Evolutionary conservation across 2,797 vertebrate species (phyloP).

Genomic region (Poecilia velifera): DNA sequence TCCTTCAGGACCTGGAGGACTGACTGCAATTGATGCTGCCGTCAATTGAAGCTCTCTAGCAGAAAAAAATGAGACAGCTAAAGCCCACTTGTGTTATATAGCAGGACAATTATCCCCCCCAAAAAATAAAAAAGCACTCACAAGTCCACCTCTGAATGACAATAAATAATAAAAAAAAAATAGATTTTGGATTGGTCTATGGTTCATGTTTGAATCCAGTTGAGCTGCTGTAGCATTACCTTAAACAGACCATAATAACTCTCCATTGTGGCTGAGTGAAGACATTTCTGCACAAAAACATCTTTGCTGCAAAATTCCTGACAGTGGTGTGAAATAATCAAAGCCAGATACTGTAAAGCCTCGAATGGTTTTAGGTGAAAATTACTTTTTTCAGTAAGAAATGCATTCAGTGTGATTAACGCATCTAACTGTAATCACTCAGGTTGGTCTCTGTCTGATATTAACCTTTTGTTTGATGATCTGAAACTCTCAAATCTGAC

Average conservation of each 20-base stretch:
- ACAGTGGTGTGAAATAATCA: neutral
- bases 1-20: neutral
- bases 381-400: neutral
- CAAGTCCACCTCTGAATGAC: neutral
- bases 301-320: slow-evolving; percentile 4
- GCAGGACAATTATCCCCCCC: neutral
- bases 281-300: neutral
- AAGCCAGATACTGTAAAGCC: neutral
- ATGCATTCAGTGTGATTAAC: neutral
- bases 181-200: neutral
- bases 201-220: neutral
- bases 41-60: too few relatives aligned
- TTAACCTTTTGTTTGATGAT: neutral
- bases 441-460: neutral
- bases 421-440: neutral
- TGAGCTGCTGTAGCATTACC: neutral
- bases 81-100: neutral
- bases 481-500: neutral
- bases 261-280: neutral
- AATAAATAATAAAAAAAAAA: neutral
- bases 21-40: neutral
- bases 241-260: neutral
- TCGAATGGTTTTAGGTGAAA: neutral
- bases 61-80: neutral
- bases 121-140: neutral